phyloP scores from a whole-genome alignment of 2,113 vertebrate species.

The Heliornis fulica region DNA sequence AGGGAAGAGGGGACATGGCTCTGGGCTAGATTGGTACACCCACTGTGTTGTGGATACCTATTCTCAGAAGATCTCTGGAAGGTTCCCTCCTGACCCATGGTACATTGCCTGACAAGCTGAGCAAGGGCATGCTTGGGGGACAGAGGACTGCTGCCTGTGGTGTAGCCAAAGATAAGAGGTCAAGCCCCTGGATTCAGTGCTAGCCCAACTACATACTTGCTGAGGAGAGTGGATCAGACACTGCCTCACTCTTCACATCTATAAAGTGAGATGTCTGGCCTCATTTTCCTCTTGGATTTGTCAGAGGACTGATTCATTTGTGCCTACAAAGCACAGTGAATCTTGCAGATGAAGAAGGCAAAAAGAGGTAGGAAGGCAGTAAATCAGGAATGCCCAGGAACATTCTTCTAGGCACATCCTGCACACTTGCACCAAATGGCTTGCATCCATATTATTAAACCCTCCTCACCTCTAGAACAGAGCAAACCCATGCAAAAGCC shows the following conservation, averaged over 20 bases:
- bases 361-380: not conserved
- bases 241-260: not conserved
- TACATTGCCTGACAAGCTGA: not conserved
- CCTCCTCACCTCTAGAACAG: conserved; percentile 1
- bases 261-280: not conserved
- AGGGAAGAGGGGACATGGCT: not conserved
- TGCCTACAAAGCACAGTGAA: conserved; percentile 31
- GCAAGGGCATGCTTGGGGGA: not conserved
- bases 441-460: not conserved
- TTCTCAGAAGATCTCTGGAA: not conserved
- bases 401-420: not conserved
- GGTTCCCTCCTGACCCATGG: not conserved
- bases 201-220: not conserved
- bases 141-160: not conserved
- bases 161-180: not conserved
- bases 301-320: conserved; percentile 27
- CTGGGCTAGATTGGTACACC: not conserved
- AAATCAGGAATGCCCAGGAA: conserved; percentile 19
- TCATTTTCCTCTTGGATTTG: not conserved
- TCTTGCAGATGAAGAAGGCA: conserved; percentile 4
- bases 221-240: not conserved
- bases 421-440: not conserved
- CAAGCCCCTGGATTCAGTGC: not conserved
- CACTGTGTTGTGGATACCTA: not conserved
- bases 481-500: not conserved